Evolutionary conservation across 2,888 invertebrate genomes (phyloP).

Genomic region (Ellobium chinense): DNA sequence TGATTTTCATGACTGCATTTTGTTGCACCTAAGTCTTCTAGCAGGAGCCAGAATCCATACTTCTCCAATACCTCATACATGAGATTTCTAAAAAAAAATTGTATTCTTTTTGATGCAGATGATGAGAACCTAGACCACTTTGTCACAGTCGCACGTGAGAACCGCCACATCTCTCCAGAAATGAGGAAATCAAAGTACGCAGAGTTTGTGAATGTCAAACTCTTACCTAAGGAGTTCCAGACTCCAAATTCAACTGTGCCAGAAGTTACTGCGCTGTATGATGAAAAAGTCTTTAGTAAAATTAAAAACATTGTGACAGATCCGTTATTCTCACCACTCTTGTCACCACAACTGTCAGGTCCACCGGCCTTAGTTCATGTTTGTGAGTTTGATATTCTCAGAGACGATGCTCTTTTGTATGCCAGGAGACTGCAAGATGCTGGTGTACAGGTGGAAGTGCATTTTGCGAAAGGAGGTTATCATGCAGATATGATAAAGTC

Average conservation of each 20-base stretch:
- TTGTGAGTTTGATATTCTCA: slow-evolving; percentile 74
- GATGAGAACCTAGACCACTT: too few species aligned
- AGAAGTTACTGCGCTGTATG: slow-evolving; percentile 8
- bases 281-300: slow-evolving; percentile 17
- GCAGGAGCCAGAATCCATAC: too few species aligned
- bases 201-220: slow-evolving; percentile 39
- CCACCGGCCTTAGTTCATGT: slow-evolving; percentile 73
- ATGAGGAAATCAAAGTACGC: slow-evolving; percentile 50
- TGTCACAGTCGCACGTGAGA: too few species aligned
- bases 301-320: slow-evolving; percentile 48
- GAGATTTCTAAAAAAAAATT: too few species aligned
- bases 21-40: too few species aligned
- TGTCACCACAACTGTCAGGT: slow-evolving; percentile 62
- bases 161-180: slow-evolving; percentile 53
- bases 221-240: slow-evolving; percentile 29
- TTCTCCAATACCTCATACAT: too few species aligned
- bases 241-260: background rate
- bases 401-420: slow-evolving; percentile 76
- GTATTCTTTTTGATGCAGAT: too few species aligned
- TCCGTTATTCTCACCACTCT: slow-evolving; percentile 70
- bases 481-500: too few species aligned
- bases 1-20: too few species aligned
- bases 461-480: slow-evolving; percentile 29
- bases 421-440: slow-evolving; percentile 63
- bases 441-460: slow-evolving; percentile 58